A percentile compares a stretch with the other conserved stretches of the same genome.
These are phyloP conservation scores for Slavum lentiscoides DNA, from an alignment of 2,888 invertebrate genomes.

Conservation along the genomic window DNA sequence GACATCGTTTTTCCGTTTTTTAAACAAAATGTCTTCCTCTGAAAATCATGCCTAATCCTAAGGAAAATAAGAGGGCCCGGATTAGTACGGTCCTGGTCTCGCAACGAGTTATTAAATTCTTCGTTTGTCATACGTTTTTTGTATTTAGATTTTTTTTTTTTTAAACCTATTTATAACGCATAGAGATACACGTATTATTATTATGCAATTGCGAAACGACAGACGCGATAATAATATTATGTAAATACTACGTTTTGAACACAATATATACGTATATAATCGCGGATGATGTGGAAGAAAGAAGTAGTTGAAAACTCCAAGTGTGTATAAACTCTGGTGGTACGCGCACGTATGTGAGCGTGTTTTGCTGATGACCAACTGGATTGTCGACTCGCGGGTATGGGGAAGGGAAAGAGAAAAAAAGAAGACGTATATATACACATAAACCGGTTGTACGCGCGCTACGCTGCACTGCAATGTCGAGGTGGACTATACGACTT, in stretches of 20 bases:
- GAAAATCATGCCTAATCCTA: too few relatives aligned
- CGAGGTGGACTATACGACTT: slow-evolving; percentile 10
- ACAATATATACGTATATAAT: too few relatives aligned
- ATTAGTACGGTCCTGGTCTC: too few relatives aligned
- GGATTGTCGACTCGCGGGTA: slow-evolving; percentile 46
- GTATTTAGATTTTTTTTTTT: too few relatives aligned
- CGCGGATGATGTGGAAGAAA: not conserved
- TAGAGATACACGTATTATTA: too few relatives aligned
- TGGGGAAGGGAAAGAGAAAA: not conserved
- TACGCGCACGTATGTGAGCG: not conserved
- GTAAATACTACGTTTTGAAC: slow-evolving; percentile 9
- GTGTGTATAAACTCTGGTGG: not conserved
- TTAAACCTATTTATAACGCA: too few relatives aligned
- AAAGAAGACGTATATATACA: slow-evolving; percentile 17
- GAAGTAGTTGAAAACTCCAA: slow-evolving; percentile 13
- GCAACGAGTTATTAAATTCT: too few relatives aligned
- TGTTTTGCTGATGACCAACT: slow-evolving; percentile 37
- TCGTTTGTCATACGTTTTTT: too few relatives aligned
- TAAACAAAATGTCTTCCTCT: too few relatives aligned
- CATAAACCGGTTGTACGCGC: slow-evolving; percentile 43
- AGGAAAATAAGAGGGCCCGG: too few relatives aligned
- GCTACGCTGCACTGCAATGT: not conserved
- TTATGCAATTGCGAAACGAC: slow-evolving; percentile 19
- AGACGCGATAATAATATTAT: slow-evolving; percentile 6
- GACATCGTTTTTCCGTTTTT: too few relatives aligned